These are phyloP conservation scores for Capromys pilorides DNA, from an alignment of 2,797 vertebrate genomes.

Conservation along the genomic window DNA sequence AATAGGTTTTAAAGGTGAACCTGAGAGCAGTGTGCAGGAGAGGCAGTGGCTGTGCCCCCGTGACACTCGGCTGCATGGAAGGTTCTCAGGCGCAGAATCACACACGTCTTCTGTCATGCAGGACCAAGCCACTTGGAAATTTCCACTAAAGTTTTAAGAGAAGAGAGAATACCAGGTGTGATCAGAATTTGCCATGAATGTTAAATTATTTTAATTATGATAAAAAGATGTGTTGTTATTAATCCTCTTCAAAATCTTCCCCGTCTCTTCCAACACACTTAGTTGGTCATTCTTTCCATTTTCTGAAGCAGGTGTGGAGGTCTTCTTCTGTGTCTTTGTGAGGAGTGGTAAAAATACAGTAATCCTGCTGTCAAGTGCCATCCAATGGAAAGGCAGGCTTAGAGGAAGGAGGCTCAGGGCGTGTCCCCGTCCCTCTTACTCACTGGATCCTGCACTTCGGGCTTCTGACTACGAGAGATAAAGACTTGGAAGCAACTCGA, in stretches of 20 bases:
- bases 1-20: neutral
- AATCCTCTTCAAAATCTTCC: too few relatives aligned
- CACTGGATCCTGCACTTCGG: neutral
- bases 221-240: neutral
- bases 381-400: too few relatives aligned
- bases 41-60: rapidly evolving
- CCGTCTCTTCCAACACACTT: neutral
- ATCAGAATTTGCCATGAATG: too few relatives aligned
- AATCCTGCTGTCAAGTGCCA: neutral
- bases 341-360: neutral
- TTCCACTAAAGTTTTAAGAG: constrained; percentile 74
- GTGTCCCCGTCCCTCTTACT: neutral
- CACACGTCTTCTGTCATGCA: constrained; percentile 69
- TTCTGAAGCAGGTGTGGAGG: neutral
- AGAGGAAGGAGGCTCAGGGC: neutral
- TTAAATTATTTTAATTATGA: neutral
- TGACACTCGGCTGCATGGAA: neutral
- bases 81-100: constrained; percentile 54
- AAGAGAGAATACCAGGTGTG: constrained; percentile 35
- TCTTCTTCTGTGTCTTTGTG: neutral
- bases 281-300: neutral
- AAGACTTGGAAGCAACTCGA: neutral
- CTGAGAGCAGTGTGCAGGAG: neutral
- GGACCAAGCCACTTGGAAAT: constrained; percentile 75
- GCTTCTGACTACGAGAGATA: neutral